Evolutionary conservation across 2,797 vertebrate genomes (phyloP).

Genomic region (Hyperoplus immaculatus): DNA sequence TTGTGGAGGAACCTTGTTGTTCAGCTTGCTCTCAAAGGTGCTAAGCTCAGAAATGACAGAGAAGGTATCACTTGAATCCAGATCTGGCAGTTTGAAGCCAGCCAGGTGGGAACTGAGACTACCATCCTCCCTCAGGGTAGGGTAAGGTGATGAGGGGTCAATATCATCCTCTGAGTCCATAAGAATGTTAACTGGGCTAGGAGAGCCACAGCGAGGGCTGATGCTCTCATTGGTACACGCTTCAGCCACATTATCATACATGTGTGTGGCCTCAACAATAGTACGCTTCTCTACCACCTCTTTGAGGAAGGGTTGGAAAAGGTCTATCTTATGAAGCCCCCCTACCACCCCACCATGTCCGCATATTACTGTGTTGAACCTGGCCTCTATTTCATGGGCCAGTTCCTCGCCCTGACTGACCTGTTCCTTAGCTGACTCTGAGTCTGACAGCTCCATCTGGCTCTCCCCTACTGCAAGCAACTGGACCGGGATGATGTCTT

Average conservation of each 20-base stretch:
- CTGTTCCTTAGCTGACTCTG: conserved; percentile 91
- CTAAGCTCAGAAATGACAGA: conserved; percentile 89
- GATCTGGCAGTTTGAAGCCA: conserved; percentile 89
- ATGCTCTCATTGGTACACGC: conserved; percentile 92
- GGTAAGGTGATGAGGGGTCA: conserved; percentile 89
- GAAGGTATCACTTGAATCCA: conserved; percentile 90
- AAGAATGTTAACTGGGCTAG: conserved; percentile 90
- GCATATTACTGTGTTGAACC: conserved; percentile 89
- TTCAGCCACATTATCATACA: conserved; percentile 97
- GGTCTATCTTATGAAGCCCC: conserved; percentile 91
- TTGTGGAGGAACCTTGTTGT: conserved; percentile 95
- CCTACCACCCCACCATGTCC: conserved; percentile 88
- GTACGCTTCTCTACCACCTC: conserved; percentile 94
- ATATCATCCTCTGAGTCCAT: conserved; percentile 95
- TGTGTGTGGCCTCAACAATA: conserved; percentile 94
- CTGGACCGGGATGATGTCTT: conserved; percentile 96
- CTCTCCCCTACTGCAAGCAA: conserved; percentile 91
- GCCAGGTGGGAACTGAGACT: conserved; percentile 84
- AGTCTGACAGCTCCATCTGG: conserved; percentile 89
- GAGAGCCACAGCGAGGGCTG: conserved; percentile 92
- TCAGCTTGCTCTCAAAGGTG: conserved; percentile 92
- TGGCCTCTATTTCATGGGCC: conserved; percentile 94
- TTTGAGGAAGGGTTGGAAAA: conserved; percentile 93
- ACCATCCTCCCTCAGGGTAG: conserved; percentile 88
- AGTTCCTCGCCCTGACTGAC: conserved; percentile 94